Percentiles rank a stretch among this genome's conserved stretches.
Evolutionary conservation across 2,888 invertebrate species (phyloP).

Genomic region (Strigamia crassipes): DNA sequence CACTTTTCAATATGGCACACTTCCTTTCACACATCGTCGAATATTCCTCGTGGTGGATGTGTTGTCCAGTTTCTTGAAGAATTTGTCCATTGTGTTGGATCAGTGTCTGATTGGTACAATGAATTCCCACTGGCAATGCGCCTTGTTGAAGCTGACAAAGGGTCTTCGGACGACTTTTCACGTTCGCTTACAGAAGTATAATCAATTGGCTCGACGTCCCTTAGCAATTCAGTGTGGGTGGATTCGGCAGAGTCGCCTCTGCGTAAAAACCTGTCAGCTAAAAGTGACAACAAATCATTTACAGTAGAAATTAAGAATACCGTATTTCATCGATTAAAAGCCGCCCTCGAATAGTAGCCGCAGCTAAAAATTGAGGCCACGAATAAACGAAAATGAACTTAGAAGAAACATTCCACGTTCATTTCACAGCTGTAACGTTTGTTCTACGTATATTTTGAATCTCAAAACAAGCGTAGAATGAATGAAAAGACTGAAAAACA

Average conservation of each 20-base stretch:
- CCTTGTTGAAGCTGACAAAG: background rate
- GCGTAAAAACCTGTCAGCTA: conserved; percentile 58
- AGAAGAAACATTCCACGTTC: too few relatives aligned
- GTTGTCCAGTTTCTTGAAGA: conserved; percentile 63
- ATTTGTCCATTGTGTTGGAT: conserved; percentile 54
- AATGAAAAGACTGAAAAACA: too few relatives aligned
- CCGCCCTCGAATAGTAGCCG: too few relatives aligned
- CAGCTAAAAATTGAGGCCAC: too few relatives aligned
- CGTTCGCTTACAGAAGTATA: conserved; percentile 54
- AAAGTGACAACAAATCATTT: background rate
- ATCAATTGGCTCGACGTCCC: conserved; percentile 71
- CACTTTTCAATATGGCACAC: conserved; percentile 8
- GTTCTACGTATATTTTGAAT: too few relatives aligned
- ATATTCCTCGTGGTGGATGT: conserved; percentile 76
- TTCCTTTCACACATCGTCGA: conserved; percentile 74
- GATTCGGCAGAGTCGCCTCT: conserved; percentile 69
- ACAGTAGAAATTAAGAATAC: background rate
- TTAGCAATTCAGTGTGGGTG: conserved; percentile 76
- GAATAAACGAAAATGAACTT: too few relatives aligned
- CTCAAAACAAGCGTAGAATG: too few relatives aligned
- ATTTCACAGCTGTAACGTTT: too few relatives aligned
- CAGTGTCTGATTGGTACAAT: background rate
- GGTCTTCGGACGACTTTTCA: conserved; percentile 49
- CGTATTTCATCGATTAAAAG: too few relatives aligned
- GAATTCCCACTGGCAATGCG: background rate